A percentile compares a stretch with the other conserved stretches of the same genome.
Conservation (phyloP, 1,140 invertebrate genomes). For the Drosophila nebulosa region DNA sequence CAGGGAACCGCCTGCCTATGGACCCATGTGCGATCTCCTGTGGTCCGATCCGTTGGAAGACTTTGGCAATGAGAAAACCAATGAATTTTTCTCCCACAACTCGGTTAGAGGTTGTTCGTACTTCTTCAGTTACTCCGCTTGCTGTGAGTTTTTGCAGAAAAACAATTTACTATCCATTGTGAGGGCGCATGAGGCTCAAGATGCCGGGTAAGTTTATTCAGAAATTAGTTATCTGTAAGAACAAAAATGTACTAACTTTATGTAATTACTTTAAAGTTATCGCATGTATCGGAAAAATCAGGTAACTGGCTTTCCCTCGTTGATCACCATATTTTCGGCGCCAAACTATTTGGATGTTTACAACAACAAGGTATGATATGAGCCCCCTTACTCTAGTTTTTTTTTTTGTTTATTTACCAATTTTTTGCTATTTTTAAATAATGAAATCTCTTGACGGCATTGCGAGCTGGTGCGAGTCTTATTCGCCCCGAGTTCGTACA, state of each 20-base stretch:
- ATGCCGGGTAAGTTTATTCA: conserved; percentile 89
- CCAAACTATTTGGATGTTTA: conserved; percentile 99
- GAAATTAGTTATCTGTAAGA: no score
- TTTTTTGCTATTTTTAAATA: conserved; percentile 64
- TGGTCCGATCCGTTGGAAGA: conserved; percentile 99
- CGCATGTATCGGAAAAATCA: conserved; percentile 99
- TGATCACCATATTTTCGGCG: conserved; percentile 99
- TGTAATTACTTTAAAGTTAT: conserved; percentile 87
- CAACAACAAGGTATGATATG: conserved; percentile 95
- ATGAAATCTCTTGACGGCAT: conserved; percentile 57
- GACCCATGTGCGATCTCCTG: conserved; percentile 99
- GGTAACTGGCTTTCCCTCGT: conserved; percentile 99
- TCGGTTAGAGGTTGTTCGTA: conserved; percentile 99
- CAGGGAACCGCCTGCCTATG: conserved; percentile 99
- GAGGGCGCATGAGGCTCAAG: conserved; percentile 99
- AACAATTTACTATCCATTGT: conserved; percentile 99
- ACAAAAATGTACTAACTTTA: no score
- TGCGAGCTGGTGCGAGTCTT: conserved; percentile 33
- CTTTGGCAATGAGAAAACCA: conserved; percentile 99
- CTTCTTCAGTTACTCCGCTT: conserved; percentile 88
- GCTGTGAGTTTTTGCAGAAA: conserved; percentile 97
- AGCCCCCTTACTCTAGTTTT: conserved; percentile 26
- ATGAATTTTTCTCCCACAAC: conserved; percentile 99
- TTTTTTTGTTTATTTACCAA: conserved; percentile 50
- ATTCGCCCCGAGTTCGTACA: conserved; percentile 43